Conservation (phyloP, 2,888 invertebrate genomes). For the Priocnemis perturbator region DNA sequence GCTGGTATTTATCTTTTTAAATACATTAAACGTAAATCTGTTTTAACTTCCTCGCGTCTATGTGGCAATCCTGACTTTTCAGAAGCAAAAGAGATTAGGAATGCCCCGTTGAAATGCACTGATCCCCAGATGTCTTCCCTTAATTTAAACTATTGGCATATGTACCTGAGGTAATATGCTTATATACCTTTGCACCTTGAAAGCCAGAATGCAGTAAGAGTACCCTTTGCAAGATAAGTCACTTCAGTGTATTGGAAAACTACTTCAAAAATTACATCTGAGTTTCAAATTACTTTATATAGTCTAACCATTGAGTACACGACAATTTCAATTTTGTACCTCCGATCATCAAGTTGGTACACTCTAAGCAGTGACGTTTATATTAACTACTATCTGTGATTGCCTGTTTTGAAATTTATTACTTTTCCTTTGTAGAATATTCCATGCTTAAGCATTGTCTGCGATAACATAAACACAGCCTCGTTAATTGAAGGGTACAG, state of each 20-base stretch:
- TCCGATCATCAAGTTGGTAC: slow-evolving; percentile 40
- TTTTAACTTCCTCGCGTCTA: slow-evolving; percentile 16
- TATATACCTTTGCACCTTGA: slow-evolving; percentile 38
- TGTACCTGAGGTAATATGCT: slow-evolving; percentile 42
- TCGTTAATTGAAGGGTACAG: slow-evolving; percentile 61
- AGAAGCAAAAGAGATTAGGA: slow-evolving; percentile 54
- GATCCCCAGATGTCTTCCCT: slow-evolving; percentile 52
- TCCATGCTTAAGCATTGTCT: slow-evolving; percentile 37
- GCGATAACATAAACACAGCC: slow-evolving; percentile 60
- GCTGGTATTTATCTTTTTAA: slow-evolving; percentile 9
- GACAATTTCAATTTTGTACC: slow-evolving; percentile 51
- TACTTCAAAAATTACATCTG: slow-evolving; percentile 55
- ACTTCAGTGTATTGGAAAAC: slow-evolving; percentile 61
- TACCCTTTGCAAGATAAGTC: slow-evolving; percentile 57
- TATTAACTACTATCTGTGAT: slow-evolving; percentile 45
- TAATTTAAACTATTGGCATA: slow-evolving; percentile 45
- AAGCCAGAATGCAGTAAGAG: slow-evolving; percentile 46
- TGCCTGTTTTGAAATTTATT: slow-evolving; percentile 42
- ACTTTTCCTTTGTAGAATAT: slow-evolving; percentile 30
- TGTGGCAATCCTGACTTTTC: slow-evolving; percentile 33
- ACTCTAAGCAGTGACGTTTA: slow-evolving; percentile 45
- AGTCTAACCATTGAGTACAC: slow-evolving; percentile 48
- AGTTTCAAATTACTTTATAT: slow-evolving; percentile 40
- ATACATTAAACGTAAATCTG: slow-evolving; percentile 13
- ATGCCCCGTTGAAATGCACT: slow-evolving; percentile 66